Evolutionary conservation across 2,888 invertebrate species (phyloP).

Genomic region (Hartigia nigra): DNA sequence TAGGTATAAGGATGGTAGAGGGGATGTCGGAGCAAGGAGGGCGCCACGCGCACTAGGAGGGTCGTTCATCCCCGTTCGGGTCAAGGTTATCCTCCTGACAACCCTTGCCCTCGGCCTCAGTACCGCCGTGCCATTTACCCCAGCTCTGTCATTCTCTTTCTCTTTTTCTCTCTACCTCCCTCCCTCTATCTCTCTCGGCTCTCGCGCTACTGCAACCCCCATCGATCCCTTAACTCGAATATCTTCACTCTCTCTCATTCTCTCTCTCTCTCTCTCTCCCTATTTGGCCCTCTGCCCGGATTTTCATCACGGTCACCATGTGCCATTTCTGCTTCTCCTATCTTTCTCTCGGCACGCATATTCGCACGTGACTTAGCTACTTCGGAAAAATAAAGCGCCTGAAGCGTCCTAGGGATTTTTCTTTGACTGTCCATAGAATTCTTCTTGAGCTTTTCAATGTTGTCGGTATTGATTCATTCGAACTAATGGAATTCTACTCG

Average conservation of each 20-base stretch:
- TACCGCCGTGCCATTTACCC: slow-evolving; percentile 40
- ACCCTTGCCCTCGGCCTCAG: slow-evolving; percentile 26
- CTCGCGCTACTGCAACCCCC: slow-evolving; percentile 25
- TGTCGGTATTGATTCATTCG: not conserved
- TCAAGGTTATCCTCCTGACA: slow-evolving; percentile 60
- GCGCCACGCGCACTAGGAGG: slow-evolving; percentile 55
- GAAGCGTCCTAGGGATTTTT: not conserved
- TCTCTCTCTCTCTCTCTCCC: slow-evolving; percentile 9
- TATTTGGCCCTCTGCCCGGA: not conserved
- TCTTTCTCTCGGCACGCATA: not conserved
- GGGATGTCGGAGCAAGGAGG: slow-evolving; percentile 33
- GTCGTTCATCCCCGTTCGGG: slow-evolving; percentile 62
- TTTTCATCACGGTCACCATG: not conserved
- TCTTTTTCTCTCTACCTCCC: slow-evolving; percentile 17
- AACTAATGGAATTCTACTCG: not conserved
- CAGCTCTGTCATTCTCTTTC: slow-evolving; percentile 15
- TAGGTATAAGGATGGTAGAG: slow-evolving; percentile 10
- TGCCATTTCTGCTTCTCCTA: not conserved
- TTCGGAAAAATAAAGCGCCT: not conserved
- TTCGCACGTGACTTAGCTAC: not conserved
- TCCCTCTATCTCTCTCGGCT: slow-evolving; percentile 21
- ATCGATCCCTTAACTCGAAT: slow-evolving; percentile 35
- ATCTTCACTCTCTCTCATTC: slow-evolving; percentile 15
- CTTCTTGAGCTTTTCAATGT: not conserved
- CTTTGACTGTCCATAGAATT: no score